A percentile compares a stretch with the other conserved stretches of the same genome.
These are phyloP conservation scores for Yponomeuta evonymella DNA, from an alignment of 2,888 invertebrate species.

Conservation along the genomic window DNA sequence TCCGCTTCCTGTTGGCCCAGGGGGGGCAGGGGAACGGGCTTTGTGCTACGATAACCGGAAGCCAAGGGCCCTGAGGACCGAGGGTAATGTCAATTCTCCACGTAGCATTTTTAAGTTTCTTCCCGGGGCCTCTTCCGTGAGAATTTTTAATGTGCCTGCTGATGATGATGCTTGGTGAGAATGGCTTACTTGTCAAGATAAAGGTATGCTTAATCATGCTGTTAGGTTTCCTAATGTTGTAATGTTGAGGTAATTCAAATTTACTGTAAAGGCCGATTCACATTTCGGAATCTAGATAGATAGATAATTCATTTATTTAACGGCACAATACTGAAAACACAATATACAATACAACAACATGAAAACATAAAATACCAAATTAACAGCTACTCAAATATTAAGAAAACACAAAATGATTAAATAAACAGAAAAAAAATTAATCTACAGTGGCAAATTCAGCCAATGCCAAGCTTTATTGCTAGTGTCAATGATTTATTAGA, in stretches of 20 bases:
- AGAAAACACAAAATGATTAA: too few species aligned
- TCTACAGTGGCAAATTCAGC: too few species aligned
- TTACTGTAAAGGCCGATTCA: neutral
- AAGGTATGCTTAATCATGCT: neutral
- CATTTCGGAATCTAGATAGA: too few species aligned
- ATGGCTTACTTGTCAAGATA: conserved; percentile 10
- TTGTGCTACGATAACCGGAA: conserved; percentile 76
- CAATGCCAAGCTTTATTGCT: too few species aligned
- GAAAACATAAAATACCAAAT: too few species aligned
- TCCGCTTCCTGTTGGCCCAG: conserved; percentile 56
- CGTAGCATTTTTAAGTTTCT: conserved; percentile 52
- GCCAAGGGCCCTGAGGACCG: conserved; percentile 67
- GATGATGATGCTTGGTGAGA: conserved; percentile 10
- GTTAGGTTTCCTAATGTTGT: neutral
- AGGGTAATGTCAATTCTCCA: conserved; percentile 62
- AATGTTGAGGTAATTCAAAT: neutral
- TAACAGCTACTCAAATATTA: too few species aligned
- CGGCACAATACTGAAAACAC: too few species aligned
- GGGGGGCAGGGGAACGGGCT: conserved; percentile 45
- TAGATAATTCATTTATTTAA: too few species aligned
- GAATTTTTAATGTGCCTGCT: conserved; percentile 31
- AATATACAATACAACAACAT: too few species aligned
- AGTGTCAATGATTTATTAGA: too few species aligned
- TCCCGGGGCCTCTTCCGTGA: conserved; percentile 47
- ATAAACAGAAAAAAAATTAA: too few species aligned